phyloP scores from a whole-genome alignment of 2,888 invertebrate genomes.

The Melanchra persicariae region DNA sequence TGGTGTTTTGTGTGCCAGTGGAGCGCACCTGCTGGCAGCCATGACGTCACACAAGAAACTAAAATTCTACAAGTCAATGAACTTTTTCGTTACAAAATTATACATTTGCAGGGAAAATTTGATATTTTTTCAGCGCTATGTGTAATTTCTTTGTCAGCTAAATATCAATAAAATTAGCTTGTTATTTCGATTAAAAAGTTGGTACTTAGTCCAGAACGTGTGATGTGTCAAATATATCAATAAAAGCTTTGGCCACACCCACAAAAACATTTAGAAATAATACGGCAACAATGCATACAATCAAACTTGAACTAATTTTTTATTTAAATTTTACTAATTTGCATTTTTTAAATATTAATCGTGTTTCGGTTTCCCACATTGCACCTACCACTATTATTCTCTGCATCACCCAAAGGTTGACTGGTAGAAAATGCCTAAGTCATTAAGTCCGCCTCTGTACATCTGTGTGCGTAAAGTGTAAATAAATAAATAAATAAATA shows the following conservation, averaged over 20 bases:
- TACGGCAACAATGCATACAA: background rate
- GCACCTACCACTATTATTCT: too few species aligned
- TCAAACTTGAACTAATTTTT: slow-evolving; percentile 3
- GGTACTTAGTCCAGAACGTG: background rate
- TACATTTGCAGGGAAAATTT: background rate
- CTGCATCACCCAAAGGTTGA: too few species aligned
- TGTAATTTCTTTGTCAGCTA: background rate
- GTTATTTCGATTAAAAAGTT: background rate
- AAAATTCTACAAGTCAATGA: slow-evolving; percentile 48
- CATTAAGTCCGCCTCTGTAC: too few species aligned
- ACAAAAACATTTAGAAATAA: background rate
- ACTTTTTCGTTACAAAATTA: slow-evolving; percentile 25
- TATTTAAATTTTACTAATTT: too few species aligned
- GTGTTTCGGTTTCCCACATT: too few species aligned
- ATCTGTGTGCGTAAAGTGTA: too few species aligned
- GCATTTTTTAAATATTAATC: too few species aligned
- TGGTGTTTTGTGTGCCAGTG: slow-evolving; percentile 73
- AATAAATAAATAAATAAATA: too few species aligned
- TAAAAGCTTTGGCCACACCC: background rate
- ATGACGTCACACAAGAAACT: slow-evolving; percentile 63
- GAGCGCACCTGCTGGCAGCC: slow-evolving; percentile 71
- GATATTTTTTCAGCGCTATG: background rate
- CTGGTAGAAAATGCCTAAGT: too few species aligned
- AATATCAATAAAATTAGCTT: background rate
- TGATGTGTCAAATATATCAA: background rate